A percentile compares a stretch with the other conserved stretches of the same genome.
Evolutionary conservation across 1,140 invertebrate species (phyloP).

Genomic region (Eriosoma lanigerum): DNA sequence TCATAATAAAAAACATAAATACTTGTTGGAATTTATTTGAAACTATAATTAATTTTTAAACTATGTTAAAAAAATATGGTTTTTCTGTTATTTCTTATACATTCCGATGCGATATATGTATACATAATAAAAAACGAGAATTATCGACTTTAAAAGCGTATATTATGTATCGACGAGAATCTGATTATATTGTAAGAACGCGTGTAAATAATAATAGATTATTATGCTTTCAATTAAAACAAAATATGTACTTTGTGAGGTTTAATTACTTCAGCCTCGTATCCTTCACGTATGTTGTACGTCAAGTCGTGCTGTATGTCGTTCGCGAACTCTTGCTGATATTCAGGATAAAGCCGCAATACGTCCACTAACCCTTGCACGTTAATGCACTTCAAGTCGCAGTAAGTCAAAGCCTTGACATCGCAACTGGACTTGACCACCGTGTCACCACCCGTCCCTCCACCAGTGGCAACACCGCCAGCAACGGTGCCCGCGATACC

Average conservation of each 20-base stretch:
- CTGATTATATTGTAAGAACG: too few species aligned
- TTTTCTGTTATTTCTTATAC: too few species aligned
- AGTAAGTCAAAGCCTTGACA: slow-evolving; percentile 91
- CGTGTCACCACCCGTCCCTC: slow-evolving; percentile 65
- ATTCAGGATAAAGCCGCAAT: slow-evolving; percentile 87
- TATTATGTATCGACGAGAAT: too few species aligned
- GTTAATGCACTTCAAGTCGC: slow-evolving; percentile 92
- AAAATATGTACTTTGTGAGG: slow-evolving; percentile 48
- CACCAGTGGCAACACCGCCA: slow-evolving; percentile 62
- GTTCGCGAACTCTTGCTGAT: slow-evolving; percentile 87
- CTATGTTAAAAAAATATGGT: too few species aligned
- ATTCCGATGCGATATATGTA: too few species aligned
- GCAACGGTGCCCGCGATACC: slow-evolving; percentile 59
- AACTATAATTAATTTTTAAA: too few species aligned
- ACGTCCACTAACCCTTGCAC: slow-evolving; percentile 89
- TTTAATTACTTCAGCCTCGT: slow-evolving; percentile 74
- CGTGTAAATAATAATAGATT: too few species aligned
- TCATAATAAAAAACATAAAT: too few species aligned
- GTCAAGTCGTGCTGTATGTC: slow-evolving; percentile 95
- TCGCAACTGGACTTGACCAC: slow-evolving; percentile 91
- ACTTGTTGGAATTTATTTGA: too few species aligned
- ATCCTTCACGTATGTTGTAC: slow-evolving; percentile 91
- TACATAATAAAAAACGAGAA: too few species aligned
- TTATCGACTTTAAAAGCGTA: too few species aligned
- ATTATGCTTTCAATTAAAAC: slow-evolving; percentile 26